A percentile compares a stretch with the other conserved stretches of the same genome.
phyloP scores from a whole-genome alignment of 1,140 invertebrate species.

The Drosophila mayri region DNA sequence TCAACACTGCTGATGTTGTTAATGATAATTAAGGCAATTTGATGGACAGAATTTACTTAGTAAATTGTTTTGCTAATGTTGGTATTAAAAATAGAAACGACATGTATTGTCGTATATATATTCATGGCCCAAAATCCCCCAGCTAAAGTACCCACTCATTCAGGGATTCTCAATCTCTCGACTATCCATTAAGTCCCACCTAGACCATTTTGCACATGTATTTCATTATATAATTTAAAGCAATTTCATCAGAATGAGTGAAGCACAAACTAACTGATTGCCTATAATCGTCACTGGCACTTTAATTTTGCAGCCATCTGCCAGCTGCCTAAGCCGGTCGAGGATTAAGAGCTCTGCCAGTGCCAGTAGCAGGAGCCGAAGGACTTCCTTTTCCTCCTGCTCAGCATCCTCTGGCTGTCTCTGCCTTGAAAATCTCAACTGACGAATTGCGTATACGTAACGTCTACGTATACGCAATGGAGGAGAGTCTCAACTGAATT shows the following conservation, averaged over 20 bases:
- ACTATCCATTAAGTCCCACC: conserved; percentile 3
- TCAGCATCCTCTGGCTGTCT: background rate
- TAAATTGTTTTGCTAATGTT: background rate
- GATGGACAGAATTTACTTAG: background rate
- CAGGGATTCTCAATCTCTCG: background rate
- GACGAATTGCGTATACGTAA: conserved; percentile 70
- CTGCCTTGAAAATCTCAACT: conserved; percentile 58
- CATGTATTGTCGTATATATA: background rate
- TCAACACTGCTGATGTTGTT: background rate
- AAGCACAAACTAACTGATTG: conserved; percentile 64
- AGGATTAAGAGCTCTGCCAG: conserved; percentile 56
- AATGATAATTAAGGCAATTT: background rate
- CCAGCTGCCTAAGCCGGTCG: conserved; percentile 64
- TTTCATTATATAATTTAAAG: conserved; percentile 33
- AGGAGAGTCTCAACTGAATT: conserved; percentile 56
- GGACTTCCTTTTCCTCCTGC: background rate
- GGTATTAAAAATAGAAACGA: background rate
- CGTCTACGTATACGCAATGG: conserved; percentile 41
- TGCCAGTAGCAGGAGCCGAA: conserved; percentile 12
- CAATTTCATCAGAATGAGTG: conserved; percentile 38
- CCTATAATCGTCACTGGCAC: conserved; percentile 67
- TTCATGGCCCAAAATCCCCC: conserved; percentile 2
- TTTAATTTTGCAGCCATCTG: conserved; percentile 74
- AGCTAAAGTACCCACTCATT: background rate
- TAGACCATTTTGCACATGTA: conserved; percentile 9